Conservation (phyloP, 2,797 vertebrate species). For the Enteromius thamalakanensis region DNA sequence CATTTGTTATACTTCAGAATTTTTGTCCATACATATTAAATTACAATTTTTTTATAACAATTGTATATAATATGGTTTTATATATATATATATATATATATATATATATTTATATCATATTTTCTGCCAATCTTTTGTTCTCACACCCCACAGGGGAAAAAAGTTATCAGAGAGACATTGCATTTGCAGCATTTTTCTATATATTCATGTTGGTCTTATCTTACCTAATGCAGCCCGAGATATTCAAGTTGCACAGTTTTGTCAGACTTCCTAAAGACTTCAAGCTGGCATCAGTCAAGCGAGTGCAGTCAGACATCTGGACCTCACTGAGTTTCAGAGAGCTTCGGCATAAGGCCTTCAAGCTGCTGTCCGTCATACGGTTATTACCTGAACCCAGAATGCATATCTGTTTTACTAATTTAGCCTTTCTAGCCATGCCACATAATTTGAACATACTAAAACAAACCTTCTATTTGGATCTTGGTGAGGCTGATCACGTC, state of each 20-base stretch:
- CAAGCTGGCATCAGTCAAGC: conserved; percentile 77
- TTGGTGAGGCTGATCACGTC: conserved; percentile 72
- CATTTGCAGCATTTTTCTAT: neutral
- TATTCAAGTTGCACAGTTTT: conserved; percentile 75
- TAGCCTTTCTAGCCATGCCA: neutral
- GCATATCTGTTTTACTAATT: neutral
- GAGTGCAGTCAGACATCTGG: conserved; percentile 75
- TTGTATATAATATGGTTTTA: too few species aligned
- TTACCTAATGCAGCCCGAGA: conserved; percentile 82
- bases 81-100: too few species aligned
- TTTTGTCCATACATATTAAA: neutral
- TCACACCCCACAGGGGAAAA: neutral
- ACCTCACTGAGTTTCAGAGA: conserved; percentile 76
- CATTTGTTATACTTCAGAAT: neutral
- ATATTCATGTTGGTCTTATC: neutral
- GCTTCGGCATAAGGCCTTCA: conserved; percentile 75
- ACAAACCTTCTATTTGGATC: conserved; percentile 77
- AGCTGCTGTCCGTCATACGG: conserved; percentile 78
- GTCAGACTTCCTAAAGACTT: conserved; percentile 74
- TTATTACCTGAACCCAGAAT: conserved; percentile 73
- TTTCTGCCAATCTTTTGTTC: neutral
- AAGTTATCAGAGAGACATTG: neutral
- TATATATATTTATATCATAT: too few species aligned
- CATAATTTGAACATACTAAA: neutral
- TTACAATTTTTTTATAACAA: neutral